phyloP scores from a whole-genome alignment of 2,888 invertebrate genomes.

The Hoplodrina ambigua region DNA sequence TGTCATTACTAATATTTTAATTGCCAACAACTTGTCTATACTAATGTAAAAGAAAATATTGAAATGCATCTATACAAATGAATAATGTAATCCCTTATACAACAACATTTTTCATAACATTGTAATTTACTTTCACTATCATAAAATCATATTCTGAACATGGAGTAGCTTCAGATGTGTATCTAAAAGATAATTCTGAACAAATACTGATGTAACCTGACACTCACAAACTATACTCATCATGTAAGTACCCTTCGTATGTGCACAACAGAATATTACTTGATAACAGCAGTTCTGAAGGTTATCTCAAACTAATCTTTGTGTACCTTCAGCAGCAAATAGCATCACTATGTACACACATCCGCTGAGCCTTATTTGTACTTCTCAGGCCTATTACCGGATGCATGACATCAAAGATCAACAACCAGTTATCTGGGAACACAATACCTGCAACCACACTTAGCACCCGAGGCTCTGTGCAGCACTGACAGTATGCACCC shows the following conservation, averaged over 20 bases:
- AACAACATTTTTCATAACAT: too few species aligned
- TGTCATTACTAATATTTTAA: too few species aligned
- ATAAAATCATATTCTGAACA: not conserved
- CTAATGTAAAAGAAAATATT: too few species aligned
- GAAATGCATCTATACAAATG: too few species aligned
- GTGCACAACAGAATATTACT: not conserved
- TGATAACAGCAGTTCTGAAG: conserved; percentile 16
- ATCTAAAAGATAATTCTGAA: conserved; percentile 7
- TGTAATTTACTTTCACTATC: too few species aligned
- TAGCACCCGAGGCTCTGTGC: conserved; percentile 17
- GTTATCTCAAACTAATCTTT: not conserved
- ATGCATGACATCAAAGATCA: not conserved
- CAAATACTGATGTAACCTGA: conserved; percentile 11
- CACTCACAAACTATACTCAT: not conserved
- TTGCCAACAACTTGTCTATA: too few species aligned
- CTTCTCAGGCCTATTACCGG: not conserved
- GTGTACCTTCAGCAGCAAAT: not conserved
- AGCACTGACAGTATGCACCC: not conserved
- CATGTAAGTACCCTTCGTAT: not conserved
- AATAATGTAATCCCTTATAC: too few species aligned
- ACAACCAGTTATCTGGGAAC: not conserved
- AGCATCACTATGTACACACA: not conserved
- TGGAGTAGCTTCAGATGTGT: not conserved
- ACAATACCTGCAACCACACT: conserved; percentile 34
- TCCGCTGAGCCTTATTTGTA: not conserved